A percentile compares a stretch with the other conserved stretches of the same genome.
Conservation (phyloP, 2,797 vertebrate genomes). For the Sebastes goodei region DNA sequence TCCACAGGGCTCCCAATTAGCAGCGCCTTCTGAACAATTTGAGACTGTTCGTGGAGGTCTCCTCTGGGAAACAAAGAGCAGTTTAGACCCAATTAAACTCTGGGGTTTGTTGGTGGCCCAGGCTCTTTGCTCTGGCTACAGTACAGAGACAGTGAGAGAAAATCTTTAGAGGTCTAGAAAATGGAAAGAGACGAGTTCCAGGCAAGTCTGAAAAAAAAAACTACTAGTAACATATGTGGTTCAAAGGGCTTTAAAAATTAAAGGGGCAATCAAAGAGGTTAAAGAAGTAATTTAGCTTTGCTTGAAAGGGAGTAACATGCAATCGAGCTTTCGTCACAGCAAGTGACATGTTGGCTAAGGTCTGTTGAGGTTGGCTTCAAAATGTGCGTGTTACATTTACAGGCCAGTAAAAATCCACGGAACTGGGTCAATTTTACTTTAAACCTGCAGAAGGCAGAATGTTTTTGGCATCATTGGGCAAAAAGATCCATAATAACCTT, state of each 20-base stretch:
- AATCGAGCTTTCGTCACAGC: not conserved
- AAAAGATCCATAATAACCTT: no score
- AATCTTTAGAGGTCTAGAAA: conserved; percentile 41
- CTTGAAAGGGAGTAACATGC: not conserved
- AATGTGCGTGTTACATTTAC: not conserved
- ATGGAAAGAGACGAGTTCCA: conserved; percentile 34
- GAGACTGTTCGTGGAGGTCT: conserved; percentile 63
- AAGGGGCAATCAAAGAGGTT: conserved; percentile 26
- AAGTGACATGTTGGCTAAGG: not conserved
- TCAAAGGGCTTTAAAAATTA: conserved; percentile 34
- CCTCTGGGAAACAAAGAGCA: conserved; percentile 68
- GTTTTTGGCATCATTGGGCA: rapidly evolving
- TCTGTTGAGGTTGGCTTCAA: not conserved
- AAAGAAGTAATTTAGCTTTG: conserved; percentile 21
- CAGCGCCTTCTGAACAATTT: conserved; percentile 63
- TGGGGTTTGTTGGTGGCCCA: conserved; percentile 54
- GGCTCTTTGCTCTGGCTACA: conserved; percentile 42
- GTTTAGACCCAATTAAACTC: conserved; percentile 75
- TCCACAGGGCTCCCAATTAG: conserved; percentile 70
- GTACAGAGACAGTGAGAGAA: conserved; percentile 22
- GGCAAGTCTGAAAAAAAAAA: not conserved
- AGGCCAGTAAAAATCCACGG: not conserved
- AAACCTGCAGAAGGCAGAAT: no score
- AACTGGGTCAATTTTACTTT: conserved; percentile 3
- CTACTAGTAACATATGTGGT: conserved; percentile 26